Conservation (phyloP, 2,888 invertebrate species). For the Eristalinus sepulchralis region DNA sequence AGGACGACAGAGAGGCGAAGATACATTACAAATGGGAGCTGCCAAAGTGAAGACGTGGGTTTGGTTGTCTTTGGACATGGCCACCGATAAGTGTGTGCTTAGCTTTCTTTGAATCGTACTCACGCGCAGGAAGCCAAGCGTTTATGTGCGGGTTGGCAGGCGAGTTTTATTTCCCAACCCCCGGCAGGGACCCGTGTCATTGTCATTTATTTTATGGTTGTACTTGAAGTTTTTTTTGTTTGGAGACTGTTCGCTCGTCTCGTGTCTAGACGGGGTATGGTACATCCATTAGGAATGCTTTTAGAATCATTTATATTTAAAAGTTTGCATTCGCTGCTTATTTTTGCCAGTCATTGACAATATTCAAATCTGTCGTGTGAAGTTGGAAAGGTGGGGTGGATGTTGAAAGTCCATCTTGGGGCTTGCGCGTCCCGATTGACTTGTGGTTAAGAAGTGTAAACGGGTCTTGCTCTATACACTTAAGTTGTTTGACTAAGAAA, state of each 20-base stretch:
- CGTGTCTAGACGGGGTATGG: background rate
- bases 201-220: background rate
- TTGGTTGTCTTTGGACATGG: background rate
- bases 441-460: too few species aligned
- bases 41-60: conserved; percentile 11
- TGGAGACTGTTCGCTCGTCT: background rate
- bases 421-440: too few species aligned
- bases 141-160: background rate
- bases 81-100: background rate
- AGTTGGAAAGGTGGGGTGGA: background rate
- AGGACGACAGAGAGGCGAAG: background rate
- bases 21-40: conserved; percentile 7
- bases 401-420: background rate
- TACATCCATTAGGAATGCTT: background rate
- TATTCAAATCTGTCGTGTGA: background rate
- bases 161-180: background rate
- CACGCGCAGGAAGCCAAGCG: background rate
- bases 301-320: background rate
- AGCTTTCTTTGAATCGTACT: background rate
- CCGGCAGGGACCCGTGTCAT: background rate
- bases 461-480: too few species aligned
- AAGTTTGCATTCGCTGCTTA: background rate
- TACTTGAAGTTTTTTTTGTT: background rate
- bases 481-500: too few species aligned
- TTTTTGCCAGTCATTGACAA: background rate